phyloP scores from a whole-genome alignment of 1,140 invertebrate species.

The Tyrophagus putrescentiae region DNA sequence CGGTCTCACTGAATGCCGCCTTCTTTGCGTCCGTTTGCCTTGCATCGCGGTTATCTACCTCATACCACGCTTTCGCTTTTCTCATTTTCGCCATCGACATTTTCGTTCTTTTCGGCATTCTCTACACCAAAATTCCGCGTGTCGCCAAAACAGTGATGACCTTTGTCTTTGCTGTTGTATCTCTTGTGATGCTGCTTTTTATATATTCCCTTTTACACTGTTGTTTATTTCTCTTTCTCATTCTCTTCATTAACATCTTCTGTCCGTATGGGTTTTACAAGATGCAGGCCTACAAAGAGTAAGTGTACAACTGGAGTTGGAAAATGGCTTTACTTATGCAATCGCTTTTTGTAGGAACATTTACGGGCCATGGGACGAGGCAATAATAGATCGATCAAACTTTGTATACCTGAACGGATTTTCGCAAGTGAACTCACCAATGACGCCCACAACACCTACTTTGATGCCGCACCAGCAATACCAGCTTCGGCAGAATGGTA shows the following conservation, averaged over 20 bases:
- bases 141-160: slow-evolving; percentile 25
- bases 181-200: slow-evolving; percentile 28
- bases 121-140: slow-evolving; percentile 45
- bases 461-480: too few species aligned
- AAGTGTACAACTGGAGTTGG: slow-evolving; percentile 11
- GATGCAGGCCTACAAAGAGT: slow-evolving; percentile 28
- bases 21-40: slow-evolving; percentile 85
- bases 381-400: slow-evolving; percentile 17
- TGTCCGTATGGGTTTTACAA: slow-evolving; percentile 27
- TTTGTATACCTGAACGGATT: background rate
- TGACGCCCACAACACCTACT: background rate
- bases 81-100: slow-evolving; percentile 66
- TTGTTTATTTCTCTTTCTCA: slow-evolving; percentile 36
- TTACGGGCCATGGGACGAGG: slow-evolving; percentile 29
- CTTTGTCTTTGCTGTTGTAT: slow-evolving; percentile 1
- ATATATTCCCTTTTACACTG: slow-evolving; percentile 32
- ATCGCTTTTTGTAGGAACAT: slow-evolving; percentile 20
- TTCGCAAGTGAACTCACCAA: background rate
- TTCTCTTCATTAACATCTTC: slow-evolving; percentile 22
- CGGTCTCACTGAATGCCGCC: slow-evolving; percentile 68
- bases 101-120: slow-evolving; percentile 72
- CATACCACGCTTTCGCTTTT: slow-evolving; percentile 70
- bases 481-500: too few species aligned
- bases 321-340: slow-evolving; percentile 2
- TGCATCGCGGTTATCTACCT: slow-evolving; percentile 66